Percentiles rank a stretch among this genome's conserved stretches.
phyloP scores from a whole-genome alignment of 2,797 vertebrate genomes.

The Zenarchopterus dispar region DNA sequence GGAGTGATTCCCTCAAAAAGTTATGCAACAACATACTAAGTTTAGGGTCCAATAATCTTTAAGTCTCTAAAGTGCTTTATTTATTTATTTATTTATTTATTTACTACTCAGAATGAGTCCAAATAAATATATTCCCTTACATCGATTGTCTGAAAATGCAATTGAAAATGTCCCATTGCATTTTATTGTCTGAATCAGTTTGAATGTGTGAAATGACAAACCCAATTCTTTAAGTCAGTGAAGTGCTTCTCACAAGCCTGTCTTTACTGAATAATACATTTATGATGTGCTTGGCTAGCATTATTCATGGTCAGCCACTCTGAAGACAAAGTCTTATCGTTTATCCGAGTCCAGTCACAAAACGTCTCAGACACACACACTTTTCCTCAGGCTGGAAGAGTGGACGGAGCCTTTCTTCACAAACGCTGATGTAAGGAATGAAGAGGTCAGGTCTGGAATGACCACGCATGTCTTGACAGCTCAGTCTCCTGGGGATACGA shows the following conservation, averaged over 20 bases:
- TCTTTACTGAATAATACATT: conserved; percentile 12
- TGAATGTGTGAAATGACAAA: conserved; percentile 19
- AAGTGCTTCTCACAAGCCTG: conserved; percentile 20
- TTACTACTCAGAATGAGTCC: too few relatives aligned
- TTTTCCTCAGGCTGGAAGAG: conserved; percentile 13
- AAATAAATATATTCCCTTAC: too few relatives aligned
- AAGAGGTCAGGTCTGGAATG: conserved; percentile 8
- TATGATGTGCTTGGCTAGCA: conserved; percentile 25
- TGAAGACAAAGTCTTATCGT: conserved; percentile 25
- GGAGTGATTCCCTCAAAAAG: too few relatives aligned
- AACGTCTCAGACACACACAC: background rate
- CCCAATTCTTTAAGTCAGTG: background rate
- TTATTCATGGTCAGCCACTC: conserved; percentile 45
- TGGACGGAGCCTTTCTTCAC: conserved; percentile 33
- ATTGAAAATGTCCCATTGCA: background rate
- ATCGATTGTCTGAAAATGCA: too few relatives aligned
- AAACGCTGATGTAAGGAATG: conserved; percentile 32
- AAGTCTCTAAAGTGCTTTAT: too few relatives aligned
- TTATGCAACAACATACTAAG: too few relatives aligned
- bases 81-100: too few relatives aligned
- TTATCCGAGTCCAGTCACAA: conserved; percentile 11
- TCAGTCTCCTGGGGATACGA: conserved; percentile 18
- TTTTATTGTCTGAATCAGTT: background rate
- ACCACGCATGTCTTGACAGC: conserved; percentile 1
- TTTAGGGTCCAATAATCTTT: too few relatives aligned